These are phyloP conservation scores for Sinhomidia bicolor DNA, from an alignment of 2,888 invertebrate genomes.

Conservation along the genomic window DNA sequence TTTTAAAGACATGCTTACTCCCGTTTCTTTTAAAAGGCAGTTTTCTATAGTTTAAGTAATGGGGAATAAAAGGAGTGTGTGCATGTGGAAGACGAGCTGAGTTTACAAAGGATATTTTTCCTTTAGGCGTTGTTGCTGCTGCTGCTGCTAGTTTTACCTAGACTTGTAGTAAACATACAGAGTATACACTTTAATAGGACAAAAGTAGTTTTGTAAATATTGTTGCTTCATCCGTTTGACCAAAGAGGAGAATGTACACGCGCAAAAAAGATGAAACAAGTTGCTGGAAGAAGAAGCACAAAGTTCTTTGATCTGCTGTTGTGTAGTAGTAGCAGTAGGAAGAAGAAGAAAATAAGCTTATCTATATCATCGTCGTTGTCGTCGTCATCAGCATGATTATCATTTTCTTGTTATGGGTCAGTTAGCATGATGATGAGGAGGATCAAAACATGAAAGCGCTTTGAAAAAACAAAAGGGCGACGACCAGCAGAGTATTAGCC, in stretches of 20 bases:
- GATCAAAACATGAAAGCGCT: neutral
- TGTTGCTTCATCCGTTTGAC: neutral
- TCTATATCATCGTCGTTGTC: neutral
- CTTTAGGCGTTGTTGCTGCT: no score
- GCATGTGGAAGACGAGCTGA: no score
- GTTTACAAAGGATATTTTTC: no score
- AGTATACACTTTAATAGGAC: no score
- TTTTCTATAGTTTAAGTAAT: no score
- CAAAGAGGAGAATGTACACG: neutral
- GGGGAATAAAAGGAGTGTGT: no score
- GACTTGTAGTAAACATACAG: no score
- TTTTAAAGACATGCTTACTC: no score
- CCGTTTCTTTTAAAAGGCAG: no score
- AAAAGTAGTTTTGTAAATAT: neutral
- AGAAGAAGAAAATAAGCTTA: neutral
- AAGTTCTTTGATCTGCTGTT: neutral
- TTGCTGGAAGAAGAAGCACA: neutral
- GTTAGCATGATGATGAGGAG: neutral
- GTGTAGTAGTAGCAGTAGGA: neutral
- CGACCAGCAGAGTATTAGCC: neutral
- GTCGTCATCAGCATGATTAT: neutral
- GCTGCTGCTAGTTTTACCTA: no score
- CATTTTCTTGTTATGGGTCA: slow-evolving; percentile 8
- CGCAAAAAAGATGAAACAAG: neutral
- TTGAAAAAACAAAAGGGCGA: neutral